Percentiles rank a stretch among this genome's conserved stretches.
Conservation (phyloP, 2,888 invertebrate species). For the Clepsis dumicolana region DNA sequence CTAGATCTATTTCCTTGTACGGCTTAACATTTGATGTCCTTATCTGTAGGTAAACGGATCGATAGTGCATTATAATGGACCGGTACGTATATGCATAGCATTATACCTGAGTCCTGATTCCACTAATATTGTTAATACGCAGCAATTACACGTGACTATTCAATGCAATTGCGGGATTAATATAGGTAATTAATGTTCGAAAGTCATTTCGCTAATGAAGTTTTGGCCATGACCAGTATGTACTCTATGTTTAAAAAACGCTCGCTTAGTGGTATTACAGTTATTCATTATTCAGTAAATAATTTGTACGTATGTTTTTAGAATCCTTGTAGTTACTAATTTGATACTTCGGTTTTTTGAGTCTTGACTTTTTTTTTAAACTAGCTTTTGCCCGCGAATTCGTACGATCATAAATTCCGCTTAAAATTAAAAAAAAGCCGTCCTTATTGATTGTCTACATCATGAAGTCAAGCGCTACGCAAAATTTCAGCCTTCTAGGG, state of each 20-base stretch:
- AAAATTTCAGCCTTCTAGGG: no score
- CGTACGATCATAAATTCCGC: no score
- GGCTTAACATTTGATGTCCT: background rate
- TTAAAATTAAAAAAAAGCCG: no score
- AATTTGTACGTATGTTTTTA: no score
- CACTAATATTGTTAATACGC: constrained; percentile 58
- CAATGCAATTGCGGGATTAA: constrained; percentile 60
- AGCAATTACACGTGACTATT: constrained; percentile 59
- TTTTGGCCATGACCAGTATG: constrained; percentile 10
- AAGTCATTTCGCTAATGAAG: constrained; percentile 51
- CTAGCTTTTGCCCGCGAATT: no score
- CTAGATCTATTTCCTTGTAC: background rate
- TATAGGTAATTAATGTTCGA: constrained; percentile 65
- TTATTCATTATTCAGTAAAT: background rate
- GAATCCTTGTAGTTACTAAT: no score
- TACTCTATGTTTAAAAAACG: no score
- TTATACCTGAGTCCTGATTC: constrained; percentile 51
- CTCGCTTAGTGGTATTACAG: background rate
- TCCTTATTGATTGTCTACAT: no score
- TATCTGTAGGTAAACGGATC: constrained; percentile 37
- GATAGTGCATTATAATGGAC: constrained; percentile 36
- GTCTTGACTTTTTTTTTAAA: no score
- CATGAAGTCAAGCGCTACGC: no score
- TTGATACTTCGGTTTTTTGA: no score
- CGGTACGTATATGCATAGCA: constrained; percentile 23